Evolutionary conservation across 2,888 invertebrate species (phyloP).

Genomic region (Deilephila elpenor): DNA sequence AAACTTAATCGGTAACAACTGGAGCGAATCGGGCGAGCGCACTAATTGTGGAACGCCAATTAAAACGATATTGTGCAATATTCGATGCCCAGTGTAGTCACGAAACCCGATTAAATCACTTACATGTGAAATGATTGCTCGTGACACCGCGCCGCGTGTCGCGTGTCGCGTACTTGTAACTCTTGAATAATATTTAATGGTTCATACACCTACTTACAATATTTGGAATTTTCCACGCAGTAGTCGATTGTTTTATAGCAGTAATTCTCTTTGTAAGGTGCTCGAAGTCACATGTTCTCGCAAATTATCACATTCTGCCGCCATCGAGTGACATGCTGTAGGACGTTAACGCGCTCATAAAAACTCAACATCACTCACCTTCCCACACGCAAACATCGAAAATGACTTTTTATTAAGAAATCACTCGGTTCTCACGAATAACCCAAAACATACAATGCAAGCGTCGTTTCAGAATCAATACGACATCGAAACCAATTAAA

Average conservation of each 20-base stretch:
- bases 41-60: conserved; percentile 74
- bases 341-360: conserved; percentile 9
- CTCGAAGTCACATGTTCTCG: conserved; percentile 19
- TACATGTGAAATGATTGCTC: conserved; percentile 22
- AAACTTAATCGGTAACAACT: conserved; percentile 82
- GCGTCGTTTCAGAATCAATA: not conserved
- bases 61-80: conserved; percentile 79
- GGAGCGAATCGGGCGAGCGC: conserved; percentile 79
- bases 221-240: conserved; percentile 17
- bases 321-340: conserved; percentile 10
- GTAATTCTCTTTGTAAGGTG: not conserved
- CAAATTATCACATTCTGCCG: conserved; percentile 22
- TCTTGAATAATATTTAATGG: not conserved
- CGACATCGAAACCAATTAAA: conserved; percentile 9
- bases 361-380: conserved; percentile 9
- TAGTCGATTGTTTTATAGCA: conserved; percentile 14
- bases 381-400: conserved; percentile 11
- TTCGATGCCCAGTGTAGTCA: conserved; percentile 61
- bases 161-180: not conserved
- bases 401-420: conserved; percentile 17
- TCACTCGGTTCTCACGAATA: conserved; percentile 8
- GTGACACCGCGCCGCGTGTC: conserved; percentile 6
- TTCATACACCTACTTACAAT: not conserved
- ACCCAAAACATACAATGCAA: not conserved
- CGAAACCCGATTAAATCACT: conserved; percentile 43